Conservation (phyloP, 37 sponge, comb jelly and placozoan genomes). For the Mnemiopsis leidyi region DNA sequence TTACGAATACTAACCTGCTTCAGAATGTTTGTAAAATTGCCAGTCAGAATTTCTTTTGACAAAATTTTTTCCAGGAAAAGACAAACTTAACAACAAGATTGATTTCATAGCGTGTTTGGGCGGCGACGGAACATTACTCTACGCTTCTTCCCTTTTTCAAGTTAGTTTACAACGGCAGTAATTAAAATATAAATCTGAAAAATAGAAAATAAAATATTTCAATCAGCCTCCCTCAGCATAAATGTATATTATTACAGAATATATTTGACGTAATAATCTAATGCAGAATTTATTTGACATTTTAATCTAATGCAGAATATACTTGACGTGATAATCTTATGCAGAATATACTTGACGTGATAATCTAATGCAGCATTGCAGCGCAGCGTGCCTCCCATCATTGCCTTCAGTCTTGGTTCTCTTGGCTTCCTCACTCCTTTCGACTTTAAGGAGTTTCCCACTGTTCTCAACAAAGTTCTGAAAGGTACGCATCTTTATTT, state of each 20-base stretch:
- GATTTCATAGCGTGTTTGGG: constrained; percentile 88
- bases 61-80: neutral
- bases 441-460: constrained; percentile 67
- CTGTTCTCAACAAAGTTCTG: constrained; percentile 61
- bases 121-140: constrained; percentile 93
- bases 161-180: constrained; percentile 52
- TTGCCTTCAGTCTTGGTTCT: constrained; percentile 88
- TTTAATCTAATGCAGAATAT: neutral
- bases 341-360: neutral
- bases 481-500: too few species aligned
- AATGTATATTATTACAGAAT: neutral
- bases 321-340: neutral
- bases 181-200: neutral
- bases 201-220: too few species aligned
- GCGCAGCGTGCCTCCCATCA: constrained; percentile 81
- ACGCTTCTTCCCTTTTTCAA: constrained; percentile 87
- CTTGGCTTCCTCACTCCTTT: constrained; percentile 95
- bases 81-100: constrained; percentile 27
- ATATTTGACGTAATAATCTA: neutral
- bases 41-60: too few species aligned
- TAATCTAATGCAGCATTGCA: constrained; percentile 62
- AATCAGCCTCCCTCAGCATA: neutral
- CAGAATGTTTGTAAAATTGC: too few species aligned
- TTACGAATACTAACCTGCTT: too few species aligned
- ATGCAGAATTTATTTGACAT: neutral